Conservation (phyloP, 2,797 vertebrate species). For the Phrynocephalus guinanensis region DNA sequence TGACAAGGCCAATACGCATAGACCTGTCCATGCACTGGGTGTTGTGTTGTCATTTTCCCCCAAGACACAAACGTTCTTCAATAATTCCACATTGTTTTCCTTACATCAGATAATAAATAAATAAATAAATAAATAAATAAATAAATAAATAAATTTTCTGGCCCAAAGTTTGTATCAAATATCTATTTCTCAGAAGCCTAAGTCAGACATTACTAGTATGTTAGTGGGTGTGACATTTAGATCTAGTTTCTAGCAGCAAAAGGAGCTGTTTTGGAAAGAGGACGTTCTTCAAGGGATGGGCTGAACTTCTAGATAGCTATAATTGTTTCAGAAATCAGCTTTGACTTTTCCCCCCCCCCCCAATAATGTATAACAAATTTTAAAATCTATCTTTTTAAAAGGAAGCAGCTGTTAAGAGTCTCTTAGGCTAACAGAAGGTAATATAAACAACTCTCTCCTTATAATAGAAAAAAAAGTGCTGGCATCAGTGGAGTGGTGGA, state of each 20-base stretch:
- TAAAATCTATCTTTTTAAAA: neutral
- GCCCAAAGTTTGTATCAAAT: neutral
- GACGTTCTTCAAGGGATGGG: conserved; percentile 17
- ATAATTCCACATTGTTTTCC: conserved; percentile 32
- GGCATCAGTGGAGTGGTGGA: conserved; percentile 47
- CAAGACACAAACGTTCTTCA: conserved; percentile 46
- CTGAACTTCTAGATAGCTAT: conserved; percentile 40
- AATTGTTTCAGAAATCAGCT: conserved; percentile 26
- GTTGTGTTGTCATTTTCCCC: conserved; percentile 27
- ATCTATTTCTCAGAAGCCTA: conserved; percentile 14
- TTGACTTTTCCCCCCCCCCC: conserved; percentile 16
- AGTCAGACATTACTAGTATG: neutral
- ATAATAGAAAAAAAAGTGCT: conserved; percentile 47
- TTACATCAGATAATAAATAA: neutral
- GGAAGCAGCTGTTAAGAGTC: conserved; percentile 10
- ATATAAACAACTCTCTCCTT: conserved; percentile 19
- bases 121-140: neutral
- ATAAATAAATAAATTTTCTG: neutral
- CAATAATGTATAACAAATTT: neutral
- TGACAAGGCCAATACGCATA: conserved; percentile 71
- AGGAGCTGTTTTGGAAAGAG: neutral
- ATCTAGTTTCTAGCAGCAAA: conserved; percentile 15
- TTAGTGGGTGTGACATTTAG: conserved; percentile 46
- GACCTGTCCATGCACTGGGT: conserved; percentile 59
- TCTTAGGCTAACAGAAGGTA: neutral